These are phyloP conservation scores for Rynchops niger DNA, from an alignment of 2,113 vertebrate genomes.

Conservation along the genomic window DNA sequence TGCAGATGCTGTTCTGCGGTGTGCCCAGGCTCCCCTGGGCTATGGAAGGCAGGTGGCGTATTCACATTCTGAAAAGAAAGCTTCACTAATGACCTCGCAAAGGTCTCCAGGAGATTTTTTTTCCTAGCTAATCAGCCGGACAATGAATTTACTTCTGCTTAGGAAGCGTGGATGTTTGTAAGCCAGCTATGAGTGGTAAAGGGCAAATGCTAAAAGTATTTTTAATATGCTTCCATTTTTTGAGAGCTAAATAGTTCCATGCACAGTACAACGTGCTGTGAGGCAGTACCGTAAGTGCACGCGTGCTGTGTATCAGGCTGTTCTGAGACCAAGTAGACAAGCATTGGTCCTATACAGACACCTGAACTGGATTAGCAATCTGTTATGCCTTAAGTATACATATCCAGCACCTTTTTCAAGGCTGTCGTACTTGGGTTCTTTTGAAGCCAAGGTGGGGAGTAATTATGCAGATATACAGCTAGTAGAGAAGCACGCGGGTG, in stretches of 20 bases:
- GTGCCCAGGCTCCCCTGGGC: constrained; percentile 60
- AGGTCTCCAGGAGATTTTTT: constrained; percentile 29
- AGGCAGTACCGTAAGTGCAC: background rate
- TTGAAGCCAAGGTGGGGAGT: background rate
- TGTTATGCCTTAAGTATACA: background rate
- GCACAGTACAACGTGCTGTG: background rate
- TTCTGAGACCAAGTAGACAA: background rate
- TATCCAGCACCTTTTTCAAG: background rate
- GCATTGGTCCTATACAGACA: background rate
- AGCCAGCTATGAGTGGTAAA: background rate
- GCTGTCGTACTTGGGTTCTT: background rate
- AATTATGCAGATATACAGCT: background rate
- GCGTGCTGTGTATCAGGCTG: fast-evolving
- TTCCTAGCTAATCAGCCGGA: constrained; percentile 11
- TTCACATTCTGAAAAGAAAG: constrained; percentile 47
- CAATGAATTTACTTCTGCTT: constrained; percentile 18
- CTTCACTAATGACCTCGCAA: constrained; percentile 42
- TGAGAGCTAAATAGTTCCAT: background rate
- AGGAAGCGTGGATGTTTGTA: background rate
- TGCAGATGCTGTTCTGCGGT: constrained; percentile 53
- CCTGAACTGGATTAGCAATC: background rate
- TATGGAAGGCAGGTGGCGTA: constrained; percentile 69
- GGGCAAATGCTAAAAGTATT: constrained; percentile 7
- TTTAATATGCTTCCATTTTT: constrained; percentile 6
- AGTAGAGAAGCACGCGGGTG: background rate